Base-by-base conservation (phyloP, 2,113 vertebrate genomes). In the Hemicordylus capensis region DNA sequence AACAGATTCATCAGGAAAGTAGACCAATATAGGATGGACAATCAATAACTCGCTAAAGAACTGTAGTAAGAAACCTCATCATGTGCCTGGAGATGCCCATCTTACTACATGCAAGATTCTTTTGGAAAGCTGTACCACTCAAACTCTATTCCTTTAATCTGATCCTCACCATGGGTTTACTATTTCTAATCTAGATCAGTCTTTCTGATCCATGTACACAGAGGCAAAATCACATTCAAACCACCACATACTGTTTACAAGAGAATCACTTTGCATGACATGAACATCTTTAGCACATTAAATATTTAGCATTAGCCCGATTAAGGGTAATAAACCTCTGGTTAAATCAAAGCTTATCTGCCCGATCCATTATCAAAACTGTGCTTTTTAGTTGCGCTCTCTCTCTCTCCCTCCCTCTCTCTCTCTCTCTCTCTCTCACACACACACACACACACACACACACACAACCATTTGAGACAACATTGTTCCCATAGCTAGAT, bases 341-440 rank as follows among this genome's bases (percentile, higher is more conserved):
- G 15, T 81, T 80, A 48, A 81, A 70, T 72, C n/a, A 69, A 81
- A 72, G 37, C 80, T 44, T 44, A 72, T 70, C 31, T 81, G 80
- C 19, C 44, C n/a, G 19, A n/a, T 28, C 17, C 4, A 54, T 81
- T 51, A 56, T 34, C 44, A 37, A 69, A 69, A 54, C 11, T 4
- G 34, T 70, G 24, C 64, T 39, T 63, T 70, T 70, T 56, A 70
- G 51, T 42, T 54, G 34, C 64, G 58, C 34, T n/a, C n/a, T n/a
- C n/a, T n/a, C n/a, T n/a, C n/a, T n/a, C n/a, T n/a, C n/a, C n/a
- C n/a, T n/a, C n/a, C n/a, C n/a, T n/a, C n/a, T n/a, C n/a, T n/a
- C n/a, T n/a, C n/a, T n/a, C n/a, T n/a, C n/a, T n/a, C n/a, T n/a
- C n/a, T n/a, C n/a, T n/a, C n/a, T n/a, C n/a, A n/a, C n/a, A n/a